Conservation (phyloP, 2,797 vertebrate species). For the Stomatorhinus walkeri region DNA sequence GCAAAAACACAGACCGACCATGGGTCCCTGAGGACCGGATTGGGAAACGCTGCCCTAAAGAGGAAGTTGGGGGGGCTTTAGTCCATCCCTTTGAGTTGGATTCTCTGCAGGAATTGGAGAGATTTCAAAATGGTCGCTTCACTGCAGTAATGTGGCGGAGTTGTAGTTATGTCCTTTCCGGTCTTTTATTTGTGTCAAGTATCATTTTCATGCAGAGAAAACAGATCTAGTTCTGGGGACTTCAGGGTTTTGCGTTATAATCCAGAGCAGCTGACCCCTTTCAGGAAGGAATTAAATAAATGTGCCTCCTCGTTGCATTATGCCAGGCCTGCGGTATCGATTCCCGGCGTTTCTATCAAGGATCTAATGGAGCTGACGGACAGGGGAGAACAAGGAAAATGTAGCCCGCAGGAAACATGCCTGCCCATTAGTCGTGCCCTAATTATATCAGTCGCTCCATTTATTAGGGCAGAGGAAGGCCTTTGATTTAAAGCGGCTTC, state of each 20-base stretch:
- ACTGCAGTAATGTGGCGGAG: not conserved
- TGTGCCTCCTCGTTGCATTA: not conserved
- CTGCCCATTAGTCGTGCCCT: slow-evolving; percentile 33
- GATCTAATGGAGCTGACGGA: slow-evolving; percentile 34
- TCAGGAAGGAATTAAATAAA: not conserved
- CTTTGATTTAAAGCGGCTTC: not conserved
- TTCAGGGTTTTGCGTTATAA: not conserved
- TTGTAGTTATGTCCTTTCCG: not conserved
- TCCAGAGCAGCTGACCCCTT: not conserved
- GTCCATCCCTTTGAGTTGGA: not conserved
- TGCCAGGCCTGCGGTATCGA: slow-evolving; percentile 31
- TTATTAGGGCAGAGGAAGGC: slow-evolving; percentile 22
- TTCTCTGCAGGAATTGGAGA: not conserved
- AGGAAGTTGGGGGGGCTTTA: not conserved
- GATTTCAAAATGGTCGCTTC: not conserved
- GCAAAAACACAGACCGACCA: not conserved
- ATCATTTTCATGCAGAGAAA: not conserved
- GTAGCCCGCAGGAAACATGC: slow-evolving; percentile 34
- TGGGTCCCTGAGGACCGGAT: not conserved
- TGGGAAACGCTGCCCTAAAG: not conserved
- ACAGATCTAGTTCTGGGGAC: not conserved
- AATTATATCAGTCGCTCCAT: slow-evolving; percentile 30
- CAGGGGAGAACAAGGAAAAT: slow-evolving; percentile 24
- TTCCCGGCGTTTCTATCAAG: slow-evolving; percentile 25
- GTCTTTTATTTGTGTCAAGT: not conserved